Evolutionary conservation across 2,113 vertebrate genomes (phyloP).

Genomic region (Laterallus jamaicensis): DNA sequence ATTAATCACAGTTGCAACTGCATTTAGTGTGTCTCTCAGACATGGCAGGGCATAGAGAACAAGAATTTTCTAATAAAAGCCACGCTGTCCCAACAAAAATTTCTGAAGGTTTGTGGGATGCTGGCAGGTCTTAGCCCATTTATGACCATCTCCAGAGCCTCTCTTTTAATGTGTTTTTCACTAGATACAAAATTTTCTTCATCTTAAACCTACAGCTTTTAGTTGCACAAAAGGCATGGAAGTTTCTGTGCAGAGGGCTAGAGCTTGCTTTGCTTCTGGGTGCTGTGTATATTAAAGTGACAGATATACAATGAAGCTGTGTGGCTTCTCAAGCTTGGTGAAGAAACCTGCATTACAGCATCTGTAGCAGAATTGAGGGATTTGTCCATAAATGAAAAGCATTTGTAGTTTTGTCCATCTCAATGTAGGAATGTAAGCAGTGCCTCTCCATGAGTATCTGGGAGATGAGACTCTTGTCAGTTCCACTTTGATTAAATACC

Average conservation of each 20-base stretch:
- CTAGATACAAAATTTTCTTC: not conserved
- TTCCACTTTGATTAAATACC: not conserved
- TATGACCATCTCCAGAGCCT: not conserved
- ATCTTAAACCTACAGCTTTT: not conserved
- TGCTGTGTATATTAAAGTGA: not conserved
- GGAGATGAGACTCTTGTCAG: not conserved
- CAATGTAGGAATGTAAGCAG: not conserved
- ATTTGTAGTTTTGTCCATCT: not conserved
- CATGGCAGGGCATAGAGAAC: not conserved
- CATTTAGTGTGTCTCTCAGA: not conserved
- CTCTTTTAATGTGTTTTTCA: not conserved
- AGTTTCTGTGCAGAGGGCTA: not conserved
- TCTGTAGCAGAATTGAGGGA: not conserved
- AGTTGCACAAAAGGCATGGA: not conserved
- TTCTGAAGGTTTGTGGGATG: not conserved
- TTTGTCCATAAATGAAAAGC: not conserved
- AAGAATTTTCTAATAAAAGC: not conserved
- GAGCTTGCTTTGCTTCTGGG: not conserved
- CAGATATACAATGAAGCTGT: not conserved
- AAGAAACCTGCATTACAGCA: not conserved
- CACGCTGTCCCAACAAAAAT: not conserved
- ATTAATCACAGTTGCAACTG: not conserved
- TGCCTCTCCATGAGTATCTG: not conserved
- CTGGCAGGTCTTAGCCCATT: not conserved
- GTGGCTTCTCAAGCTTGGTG: not conserved